Evolutionary conservation across 2,113 vertebrate genomes (phyloP), one percentile per base, ranked within the genome.

Genomic region (Carlito syrichta): DNA sequence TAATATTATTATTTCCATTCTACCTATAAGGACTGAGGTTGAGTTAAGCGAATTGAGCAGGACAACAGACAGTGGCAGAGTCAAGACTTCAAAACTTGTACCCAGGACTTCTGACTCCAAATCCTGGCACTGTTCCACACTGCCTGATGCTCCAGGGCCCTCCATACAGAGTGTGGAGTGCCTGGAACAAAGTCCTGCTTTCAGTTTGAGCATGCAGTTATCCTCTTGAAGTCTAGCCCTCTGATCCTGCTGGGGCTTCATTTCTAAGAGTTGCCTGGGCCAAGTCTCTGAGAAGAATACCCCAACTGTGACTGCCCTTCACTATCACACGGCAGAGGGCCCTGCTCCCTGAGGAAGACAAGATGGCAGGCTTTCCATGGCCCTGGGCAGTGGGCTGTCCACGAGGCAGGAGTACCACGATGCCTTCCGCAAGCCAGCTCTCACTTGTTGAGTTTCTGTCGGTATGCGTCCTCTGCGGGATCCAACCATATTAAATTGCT

Each of bases 401-500:
- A 2, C 0, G 5, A 40, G 23, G 54, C 87, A 7, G 38, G 10
- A 43, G 52, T 10, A 0, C 50, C 3, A 8, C 2, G 17, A 35
- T 13, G 56, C 58, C 79, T 63, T 52, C 32, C 45, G n/a, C 78
- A 66, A 56, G 16, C n/a, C 45, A 71, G 45, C 45, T 45, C 93
- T 89, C 56, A 27, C 95, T 96, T 91, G 86, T 89, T 92, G 95
- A 78, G 58, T 89, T 85, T 83, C 86, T 78, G 9, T 89, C 8
- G 27, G 77, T 93, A 58, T 96, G 93, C 23, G 63, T 35, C 69
- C 82, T 91, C 93, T 63, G 93, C 0, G 22, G 88, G 87, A 56
- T 35, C 88, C 63, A 60, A 74, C 89, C 91, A 89, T 89, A 93
- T 92, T 89, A 96, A 95, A 96, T 92, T 89, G 95, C 93, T 96